Conservation (phyloP, 2,797 vertebrate species). For the Esox masquinongy region DNA sequence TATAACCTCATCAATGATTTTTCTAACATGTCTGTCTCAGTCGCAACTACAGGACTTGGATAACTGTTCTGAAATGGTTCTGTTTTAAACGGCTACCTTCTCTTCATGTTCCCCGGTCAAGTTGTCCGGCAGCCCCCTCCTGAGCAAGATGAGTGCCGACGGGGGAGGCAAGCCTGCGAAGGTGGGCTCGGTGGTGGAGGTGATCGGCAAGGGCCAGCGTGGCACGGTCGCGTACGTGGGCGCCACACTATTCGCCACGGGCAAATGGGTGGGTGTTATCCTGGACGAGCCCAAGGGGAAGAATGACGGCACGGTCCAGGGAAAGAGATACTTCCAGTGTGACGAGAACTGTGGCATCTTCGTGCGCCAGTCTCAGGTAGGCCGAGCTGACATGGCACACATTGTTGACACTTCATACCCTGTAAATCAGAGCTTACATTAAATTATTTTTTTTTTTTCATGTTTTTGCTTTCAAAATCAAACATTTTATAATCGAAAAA, state of each 20-base stretch:
- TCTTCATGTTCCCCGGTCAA: conserved; percentile 22
- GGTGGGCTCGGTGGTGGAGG: conserved; percentile 91
- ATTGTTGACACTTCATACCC: not conserved
- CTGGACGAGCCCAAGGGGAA: conserved; percentile 95
- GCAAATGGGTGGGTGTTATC: conserved; percentile 97
- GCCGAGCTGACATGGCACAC: not conserved
- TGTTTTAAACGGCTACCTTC: not conserved
- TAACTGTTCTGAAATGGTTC: too few relatives aligned
- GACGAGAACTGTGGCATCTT: conserved; percentile 97
- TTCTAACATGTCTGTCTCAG: too few relatives aligned
- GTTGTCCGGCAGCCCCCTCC: conserved; percentile 76
- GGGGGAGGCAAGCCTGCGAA: conserved; percentile 82
- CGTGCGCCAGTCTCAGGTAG: conserved; percentile 93
- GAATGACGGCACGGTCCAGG: conserved; percentile 95
- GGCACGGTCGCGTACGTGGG: conserved; percentile 95
- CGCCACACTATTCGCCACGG: conserved; percentile 92
- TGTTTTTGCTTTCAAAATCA: too few relatives aligned
- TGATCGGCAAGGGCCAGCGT: conserved; percentile 93
- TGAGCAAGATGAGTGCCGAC: conserved; percentile 87
- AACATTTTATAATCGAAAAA: too few relatives aligned
- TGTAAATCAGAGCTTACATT: too few relatives aligned
- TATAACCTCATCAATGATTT: too few relatives aligned
- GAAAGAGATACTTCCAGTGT: conserved; percentile 93
- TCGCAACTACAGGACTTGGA: too few relatives aligned
- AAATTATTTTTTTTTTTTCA: not conserved